These are phyloP conservation scores for Caprella mutica DNA, from an alignment of 2,888 invertebrate species.

Conservation along the genomic window DNA sequence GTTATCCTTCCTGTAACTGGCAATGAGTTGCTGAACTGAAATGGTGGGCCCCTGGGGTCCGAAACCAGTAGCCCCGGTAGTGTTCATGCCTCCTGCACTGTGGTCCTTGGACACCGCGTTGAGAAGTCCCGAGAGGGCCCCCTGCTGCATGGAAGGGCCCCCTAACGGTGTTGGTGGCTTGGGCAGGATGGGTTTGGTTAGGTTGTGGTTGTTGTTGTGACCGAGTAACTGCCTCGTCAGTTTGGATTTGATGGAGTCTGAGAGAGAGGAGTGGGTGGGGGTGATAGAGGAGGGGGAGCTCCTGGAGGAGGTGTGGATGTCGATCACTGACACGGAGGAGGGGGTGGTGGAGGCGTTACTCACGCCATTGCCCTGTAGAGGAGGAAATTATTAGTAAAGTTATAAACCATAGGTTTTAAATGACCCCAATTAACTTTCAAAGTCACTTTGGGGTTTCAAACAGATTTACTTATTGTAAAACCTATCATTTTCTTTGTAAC, in stretches of 20 bases:
- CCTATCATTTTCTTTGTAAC: too few species aligned
- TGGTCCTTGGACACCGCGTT: background rate
- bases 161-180: too few species aligned
- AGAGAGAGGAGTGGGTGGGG: background rate
- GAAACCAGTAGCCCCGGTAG: conserved; percentile 17
- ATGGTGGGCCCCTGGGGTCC: conserved; percentile 34
- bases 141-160: background rate
- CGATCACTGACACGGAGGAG: conserved; percentile 27
- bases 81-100: background rate
- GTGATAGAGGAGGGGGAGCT: background rate
- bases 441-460: too few species aligned
- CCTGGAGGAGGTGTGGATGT: conserved; percentile 24
- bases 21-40: conserved; percentile 33
- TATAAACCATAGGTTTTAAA: too few species aligned
- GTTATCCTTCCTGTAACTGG: conserved; percentile 29
- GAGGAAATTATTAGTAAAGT: too few species aligned
- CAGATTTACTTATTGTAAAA: too few species aligned
- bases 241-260: background rate
- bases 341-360: conserved; percentile 7
- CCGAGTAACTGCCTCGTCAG: conserved; percentile 7
- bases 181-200: conserved; percentile 1
- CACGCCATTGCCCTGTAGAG: background rate
- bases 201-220: background rate
- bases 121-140: background rate
- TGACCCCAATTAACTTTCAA: too few species aligned